Conservation (phyloP, 2,797 vertebrate species). For the Synanceia verrucosa region DNA sequence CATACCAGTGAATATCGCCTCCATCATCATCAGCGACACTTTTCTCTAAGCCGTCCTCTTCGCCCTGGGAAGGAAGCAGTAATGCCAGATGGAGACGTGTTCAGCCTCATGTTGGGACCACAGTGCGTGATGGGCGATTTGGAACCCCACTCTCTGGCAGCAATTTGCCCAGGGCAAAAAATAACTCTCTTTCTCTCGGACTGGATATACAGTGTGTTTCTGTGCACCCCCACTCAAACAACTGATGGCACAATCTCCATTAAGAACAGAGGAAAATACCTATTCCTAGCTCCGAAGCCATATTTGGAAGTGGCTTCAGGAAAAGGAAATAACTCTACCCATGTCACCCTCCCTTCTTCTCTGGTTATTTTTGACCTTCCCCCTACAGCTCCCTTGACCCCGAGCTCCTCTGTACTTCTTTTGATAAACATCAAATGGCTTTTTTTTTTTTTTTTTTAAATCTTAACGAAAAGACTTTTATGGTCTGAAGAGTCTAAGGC, state of each 20-base stretch:
- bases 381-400: conserved; percentile 53
- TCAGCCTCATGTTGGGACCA: conserved; percentile 51
- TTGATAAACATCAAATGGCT: conserved; percentile 70
- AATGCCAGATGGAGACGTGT: conserved; percentile 68
- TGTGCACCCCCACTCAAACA: conserved; percentile 56
- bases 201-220: conserved; percentile 49
- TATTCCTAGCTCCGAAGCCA: conserved; percentile 68
- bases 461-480: conserved; percentile 45
- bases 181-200: conserved; percentile 55
- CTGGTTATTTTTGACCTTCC: conserved; percentile 64
- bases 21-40: conserved; percentile 22
- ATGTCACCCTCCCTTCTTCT: conserved; percentile 49
- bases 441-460: neutral
- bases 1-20: conserved; percentile 38
- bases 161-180: conserved; percentile 55
- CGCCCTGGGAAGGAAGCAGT: conserved; percentile 52
- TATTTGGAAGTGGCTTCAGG: conserved; percentile 71
- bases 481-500: conserved; percentile 44
- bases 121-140: conserved; percentile 52
- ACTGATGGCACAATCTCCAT: conserved; percentile 48
- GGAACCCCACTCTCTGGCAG: conserved; percentile 51
- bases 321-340: conserved; percentile 70
- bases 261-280: conserved; percentile 69
- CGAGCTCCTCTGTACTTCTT: conserved; percentile 56
- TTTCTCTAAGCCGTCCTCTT: conserved; percentile 26